Evolutionary conservation across 1,140 invertebrate genomes (phyloP).

Genomic region (Amyelois transitella): DNA sequence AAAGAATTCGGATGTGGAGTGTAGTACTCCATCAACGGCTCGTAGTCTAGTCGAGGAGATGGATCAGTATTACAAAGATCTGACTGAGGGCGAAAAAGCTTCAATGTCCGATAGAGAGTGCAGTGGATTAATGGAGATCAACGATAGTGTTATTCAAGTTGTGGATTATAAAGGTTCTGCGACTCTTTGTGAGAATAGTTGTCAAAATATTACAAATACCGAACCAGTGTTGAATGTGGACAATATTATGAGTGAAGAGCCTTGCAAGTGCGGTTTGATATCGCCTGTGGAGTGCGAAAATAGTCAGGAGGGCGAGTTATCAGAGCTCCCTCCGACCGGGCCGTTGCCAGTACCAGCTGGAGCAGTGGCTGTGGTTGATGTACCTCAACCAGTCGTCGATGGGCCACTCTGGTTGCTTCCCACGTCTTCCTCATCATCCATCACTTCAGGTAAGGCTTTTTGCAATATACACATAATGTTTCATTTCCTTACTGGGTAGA

Average conservation of each 20-base stretch:
- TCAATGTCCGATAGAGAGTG: slow-evolving; percentile 10
- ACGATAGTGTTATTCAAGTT: slow-evolving; percentile 16
- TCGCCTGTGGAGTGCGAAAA: not conserved
- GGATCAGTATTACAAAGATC: slow-evolving; percentile 54
- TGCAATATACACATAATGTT: not conserved
- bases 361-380: slow-evolving; percentile 21
- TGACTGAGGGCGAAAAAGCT: slow-evolving; percentile 32
- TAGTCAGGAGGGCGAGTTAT: not conserved
- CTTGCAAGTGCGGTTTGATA: not conserved
- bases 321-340: slow-evolving; percentile 15
- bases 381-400: slow-evolving; percentile 8
- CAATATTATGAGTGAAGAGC: not conserved
- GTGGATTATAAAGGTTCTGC: not conserved
- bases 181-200: not conserved
- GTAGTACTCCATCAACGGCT: slow-evolving; percentile 50
- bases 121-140: slow-evolving; percentile 12
- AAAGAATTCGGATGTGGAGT: slow-evolving; percentile 42
- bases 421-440: slow-evolving; percentile 18
- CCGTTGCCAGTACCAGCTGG: slow-evolving; percentile 52
- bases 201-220: not conserved
- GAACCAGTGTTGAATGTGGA: not conserved
- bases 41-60: slow-evolving; percentile 60
- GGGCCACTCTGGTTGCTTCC: slow-evolving; percentile 16
- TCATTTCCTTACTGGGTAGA: too few relatives aligned
- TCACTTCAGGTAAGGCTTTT: slow-evolving; percentile 12